Percentiles rank a stretch among this genome's conserved stretches.
Conservation (phyloP, 2,113 vertebrate species). For the Xenopus laevis region DNA sequence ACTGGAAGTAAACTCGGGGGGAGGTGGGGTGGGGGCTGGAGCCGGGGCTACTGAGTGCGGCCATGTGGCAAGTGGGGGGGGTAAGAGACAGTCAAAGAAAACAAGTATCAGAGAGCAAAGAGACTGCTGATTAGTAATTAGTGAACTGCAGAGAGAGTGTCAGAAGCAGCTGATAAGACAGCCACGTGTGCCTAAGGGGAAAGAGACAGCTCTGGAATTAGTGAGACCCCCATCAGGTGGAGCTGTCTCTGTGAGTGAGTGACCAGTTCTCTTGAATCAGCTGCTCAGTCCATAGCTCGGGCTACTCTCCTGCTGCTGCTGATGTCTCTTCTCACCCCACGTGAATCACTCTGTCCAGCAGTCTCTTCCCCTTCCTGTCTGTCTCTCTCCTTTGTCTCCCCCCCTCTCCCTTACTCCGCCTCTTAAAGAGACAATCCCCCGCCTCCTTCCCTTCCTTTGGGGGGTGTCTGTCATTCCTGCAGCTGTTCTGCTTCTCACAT, state of each 20-base stretch:
- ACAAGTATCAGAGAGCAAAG: neutral
- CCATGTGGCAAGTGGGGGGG: slow-evolving; percentile 57
- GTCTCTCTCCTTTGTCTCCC: slow-evolving; percentile 21
- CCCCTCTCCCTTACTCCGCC: slow-evolving; percentile 57
- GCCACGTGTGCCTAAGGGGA: neutral
- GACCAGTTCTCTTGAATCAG: neutral
- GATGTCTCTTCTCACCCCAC: slow-evolving; percentile 4
- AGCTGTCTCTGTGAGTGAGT: slow-evolving; percentile 30
- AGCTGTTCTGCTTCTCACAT: neutral
- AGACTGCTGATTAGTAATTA: neutral
- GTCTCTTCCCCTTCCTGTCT: slow-evolving; percentile 29
- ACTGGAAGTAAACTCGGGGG: slow-evolving; percentile 84
- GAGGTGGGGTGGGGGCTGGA: slow-evolving; percentile 76
- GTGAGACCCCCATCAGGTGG: slow-evolving; percentile 3
- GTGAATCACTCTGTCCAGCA: neutral
- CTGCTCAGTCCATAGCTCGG: slow-evolving; percentile 11
- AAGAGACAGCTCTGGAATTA: neutral
- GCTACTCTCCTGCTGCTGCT: neutral
- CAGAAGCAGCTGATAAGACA: neutral
- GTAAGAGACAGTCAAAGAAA: no score
- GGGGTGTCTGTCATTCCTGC: no score
- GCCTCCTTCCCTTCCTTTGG: slow-evolving; percentile 11
- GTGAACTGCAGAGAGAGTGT: neutral
- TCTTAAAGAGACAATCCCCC: slow-evolving; percentile 51
- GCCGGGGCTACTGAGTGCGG: slow-evolving; percentile 75